Percentiles rank a stretch among this genome's conserved stretches.
Evolutionary conservation across 2,888 invertebrate genomes (phyloP).

Genomic region (Polymixis lichenea): DNA sequence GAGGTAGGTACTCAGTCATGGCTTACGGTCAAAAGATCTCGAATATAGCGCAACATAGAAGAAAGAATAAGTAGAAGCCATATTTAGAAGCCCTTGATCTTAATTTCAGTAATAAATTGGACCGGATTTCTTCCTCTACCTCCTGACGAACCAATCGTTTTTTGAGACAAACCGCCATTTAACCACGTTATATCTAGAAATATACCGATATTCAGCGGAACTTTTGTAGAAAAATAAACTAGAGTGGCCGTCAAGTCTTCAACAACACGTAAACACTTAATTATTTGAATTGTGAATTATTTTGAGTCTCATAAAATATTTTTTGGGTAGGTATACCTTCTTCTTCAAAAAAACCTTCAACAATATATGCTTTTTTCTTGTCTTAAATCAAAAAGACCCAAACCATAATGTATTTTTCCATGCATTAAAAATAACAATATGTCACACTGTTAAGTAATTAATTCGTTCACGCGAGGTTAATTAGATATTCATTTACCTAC

Average conservation of each 20-base stretch:
- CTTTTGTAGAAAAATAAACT: constrained; percentile 17
- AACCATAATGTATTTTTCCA: background rate
- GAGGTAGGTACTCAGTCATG: background rate
- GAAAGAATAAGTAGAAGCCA: background rate
- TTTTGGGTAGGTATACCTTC: background rate
- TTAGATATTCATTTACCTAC: background rate
- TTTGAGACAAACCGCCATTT: background rate
- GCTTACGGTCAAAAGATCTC: background rate
- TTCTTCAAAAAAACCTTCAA: background rate
- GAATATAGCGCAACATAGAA: background rate
- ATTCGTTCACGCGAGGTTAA: background rate
- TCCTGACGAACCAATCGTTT: background rate
- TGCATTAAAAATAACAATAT: background rate
- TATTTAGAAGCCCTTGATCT: background rate
- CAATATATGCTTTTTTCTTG: background rate
- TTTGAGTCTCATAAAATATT: background rate
- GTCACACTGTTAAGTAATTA: background rate
- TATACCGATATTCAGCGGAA: constrained; percentile 26
- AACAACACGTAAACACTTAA: background rate
- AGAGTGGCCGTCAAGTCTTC: background rate
- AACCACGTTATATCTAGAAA: constrained; percentile 4
- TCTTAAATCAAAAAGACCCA: background rate
- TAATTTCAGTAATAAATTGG: background rate
- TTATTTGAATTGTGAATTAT: background rate
- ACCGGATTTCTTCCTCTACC: background rate